Evolutionary conservation across 2,797 vertebrate species (phyloP).

Genomic region (Babyrousa celebensis): DNA sequence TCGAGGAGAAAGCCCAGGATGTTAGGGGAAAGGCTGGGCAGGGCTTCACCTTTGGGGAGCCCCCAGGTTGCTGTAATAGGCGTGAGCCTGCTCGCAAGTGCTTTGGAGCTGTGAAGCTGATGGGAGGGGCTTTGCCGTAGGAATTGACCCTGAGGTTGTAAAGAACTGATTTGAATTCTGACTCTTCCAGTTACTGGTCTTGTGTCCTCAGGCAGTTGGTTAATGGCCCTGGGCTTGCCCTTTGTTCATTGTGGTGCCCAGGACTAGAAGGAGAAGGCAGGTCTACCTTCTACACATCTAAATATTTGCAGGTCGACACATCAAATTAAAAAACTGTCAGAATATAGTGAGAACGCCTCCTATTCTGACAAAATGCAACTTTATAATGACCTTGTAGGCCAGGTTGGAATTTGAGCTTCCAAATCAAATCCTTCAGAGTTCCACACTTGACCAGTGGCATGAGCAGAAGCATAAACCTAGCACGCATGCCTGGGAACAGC

Average conservation of each 20-base stretch:
- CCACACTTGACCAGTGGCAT: fast-evolving
- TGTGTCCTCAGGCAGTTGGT: not conserved
- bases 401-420: conserved; percentile 40
- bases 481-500: fast-evolving
- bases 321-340: not conserved
- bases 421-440: not conserved
- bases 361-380: not conserved
- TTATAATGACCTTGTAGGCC: not conserved
- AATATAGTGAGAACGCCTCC: not conserved
- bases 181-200: not conserved
- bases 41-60: not conserved
- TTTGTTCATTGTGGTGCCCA: not conserved
- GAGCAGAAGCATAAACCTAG: too few relatives aligned
- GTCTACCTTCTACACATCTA: not conserved
- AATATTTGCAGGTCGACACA: not conserved
- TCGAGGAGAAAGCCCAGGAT: not conserved
- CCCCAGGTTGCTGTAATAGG: not conserved
- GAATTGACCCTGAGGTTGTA: not conserved
- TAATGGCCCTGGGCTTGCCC: not conserved
- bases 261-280: not conserved
- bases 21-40: not conserved
- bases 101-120: not conserved
- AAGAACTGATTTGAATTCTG: not conserved
- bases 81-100: fast-evolving
- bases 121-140: not conserved